Evolutionary conservation across 2,797 vertebrate species (phyloP).

Genomic region (Paramormyrops hopkinsi): DNA sequence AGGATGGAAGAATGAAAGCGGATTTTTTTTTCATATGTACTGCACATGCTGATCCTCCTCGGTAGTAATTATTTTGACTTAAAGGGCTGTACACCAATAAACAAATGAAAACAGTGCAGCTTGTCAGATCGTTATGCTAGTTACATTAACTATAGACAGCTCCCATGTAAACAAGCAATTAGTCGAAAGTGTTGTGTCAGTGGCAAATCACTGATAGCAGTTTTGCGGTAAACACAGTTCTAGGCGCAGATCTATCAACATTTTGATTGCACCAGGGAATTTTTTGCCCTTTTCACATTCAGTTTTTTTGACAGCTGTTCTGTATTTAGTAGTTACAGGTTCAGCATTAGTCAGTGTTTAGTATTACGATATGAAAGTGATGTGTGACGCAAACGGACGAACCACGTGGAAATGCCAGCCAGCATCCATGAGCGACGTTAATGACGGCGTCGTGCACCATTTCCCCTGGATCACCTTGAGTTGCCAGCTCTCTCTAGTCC

Average conservation of each 20-base stretch:
- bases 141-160: neutral
- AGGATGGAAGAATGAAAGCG: neutral
- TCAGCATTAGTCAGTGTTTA: neutral
- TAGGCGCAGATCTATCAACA: neutral
- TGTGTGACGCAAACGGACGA: neutral
- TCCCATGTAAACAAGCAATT: conserved; percentile 4
- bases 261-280: neutral
- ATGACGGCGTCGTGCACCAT: neutral
- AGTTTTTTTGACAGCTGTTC: neutral
- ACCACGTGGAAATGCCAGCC: neutral
- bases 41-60: neutral
- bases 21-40: neutral
- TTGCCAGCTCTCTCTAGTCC: neutral
- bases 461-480: neutral
- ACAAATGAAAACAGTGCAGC: neutral
- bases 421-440: neutral
- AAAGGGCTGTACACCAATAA: neutral
- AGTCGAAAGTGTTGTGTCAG: neutral
- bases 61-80: neutral
- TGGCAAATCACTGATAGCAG: neutral
- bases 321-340: neutral
- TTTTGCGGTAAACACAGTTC: neutral
- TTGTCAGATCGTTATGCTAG: neutral
- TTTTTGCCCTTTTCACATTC: neutral
- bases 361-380: neutral